phyloP scores from a whole-genome alignment of 2,797 vertebrate genomes.

The Pristis pectinata region DNA sequence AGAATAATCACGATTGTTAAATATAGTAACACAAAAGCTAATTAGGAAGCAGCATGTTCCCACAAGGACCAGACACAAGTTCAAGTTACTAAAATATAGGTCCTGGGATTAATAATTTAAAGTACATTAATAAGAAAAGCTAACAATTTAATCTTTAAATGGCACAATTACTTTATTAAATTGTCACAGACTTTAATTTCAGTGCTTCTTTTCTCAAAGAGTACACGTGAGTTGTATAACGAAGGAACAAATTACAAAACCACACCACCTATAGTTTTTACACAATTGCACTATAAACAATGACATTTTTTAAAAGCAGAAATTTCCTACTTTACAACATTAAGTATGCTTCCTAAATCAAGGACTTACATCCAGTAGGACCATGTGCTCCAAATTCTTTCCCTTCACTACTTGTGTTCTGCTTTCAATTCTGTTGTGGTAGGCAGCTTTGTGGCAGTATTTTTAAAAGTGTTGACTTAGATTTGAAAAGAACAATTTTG shows the following conservation, averaged over 20 bases:
- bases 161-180: neutral
- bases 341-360: neutral
- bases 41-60: too few species aligned
- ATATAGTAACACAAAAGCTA: too few species aligned
- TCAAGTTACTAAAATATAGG: neutral
- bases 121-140: neutral
- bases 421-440: neutral
- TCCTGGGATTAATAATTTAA: neutral
- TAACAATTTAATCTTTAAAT: neutral
- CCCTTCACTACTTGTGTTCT: neutral
- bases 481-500: neutral
- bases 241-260: neutral
- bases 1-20: too few species aligned
- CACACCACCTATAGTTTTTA: neutral
- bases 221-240: neutral
- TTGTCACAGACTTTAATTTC: neutral
- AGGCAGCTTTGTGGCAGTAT: neutral
- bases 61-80: neutral
- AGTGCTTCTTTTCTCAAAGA: neutral
- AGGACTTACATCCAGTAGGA: neutral
- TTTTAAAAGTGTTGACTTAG: neutral
- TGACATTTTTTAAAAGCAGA: neutral
- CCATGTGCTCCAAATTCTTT: too few species aligned
- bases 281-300: neutral
- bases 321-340: neutral